Percentiles rank a stretch among this genome's conserved stretches.
Evolutionary conservation across 2,113 vertebrate genomes (phyloP).

Genomic region (Actenoides lindsayi): DNA sequence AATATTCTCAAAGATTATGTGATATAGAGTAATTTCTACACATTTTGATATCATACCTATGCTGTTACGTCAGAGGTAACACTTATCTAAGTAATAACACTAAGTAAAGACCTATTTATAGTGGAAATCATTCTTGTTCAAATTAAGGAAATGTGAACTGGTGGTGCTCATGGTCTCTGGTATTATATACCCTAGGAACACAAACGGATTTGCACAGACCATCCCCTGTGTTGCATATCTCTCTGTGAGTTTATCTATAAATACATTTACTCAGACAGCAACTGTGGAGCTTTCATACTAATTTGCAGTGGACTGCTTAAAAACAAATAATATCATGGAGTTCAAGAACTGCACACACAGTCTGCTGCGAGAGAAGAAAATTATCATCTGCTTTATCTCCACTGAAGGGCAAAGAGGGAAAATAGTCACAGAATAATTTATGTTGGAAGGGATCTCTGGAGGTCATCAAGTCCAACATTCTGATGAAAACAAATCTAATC

Average conservation of each 20-base stretch:
- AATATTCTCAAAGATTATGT: not conserved
- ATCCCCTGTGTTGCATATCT: not conserved
- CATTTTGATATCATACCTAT: not conserved
- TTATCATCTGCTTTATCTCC: not conserved
- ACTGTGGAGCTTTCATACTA: not conserved
- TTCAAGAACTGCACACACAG: not conserved
- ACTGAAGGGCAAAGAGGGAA: not conserved
- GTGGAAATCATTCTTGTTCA: not conserved
- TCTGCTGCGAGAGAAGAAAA: not conserved
- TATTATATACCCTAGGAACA: not conserved
- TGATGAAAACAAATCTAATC: not conserved
- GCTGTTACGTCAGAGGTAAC: not conserved
- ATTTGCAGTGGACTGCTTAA: not conserved
- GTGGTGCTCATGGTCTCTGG: not conserved
- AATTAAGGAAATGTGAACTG: not conserved
- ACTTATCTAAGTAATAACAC: not conserved
- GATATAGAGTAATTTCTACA: not conserved
- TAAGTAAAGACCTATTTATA: not conserved
- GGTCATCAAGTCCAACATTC: not conserved
- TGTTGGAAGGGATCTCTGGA: not conserved
- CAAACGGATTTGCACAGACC: not conserved
- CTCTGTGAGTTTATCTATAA: not conserved
- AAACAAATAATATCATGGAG: not conserved
- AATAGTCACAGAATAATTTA: not conserved
- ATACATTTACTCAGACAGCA: not conserved